phyloP scores from a whole-genome alignment of 2,113 vertebrate genomes.

The Todiramphus chloris region DNA sequence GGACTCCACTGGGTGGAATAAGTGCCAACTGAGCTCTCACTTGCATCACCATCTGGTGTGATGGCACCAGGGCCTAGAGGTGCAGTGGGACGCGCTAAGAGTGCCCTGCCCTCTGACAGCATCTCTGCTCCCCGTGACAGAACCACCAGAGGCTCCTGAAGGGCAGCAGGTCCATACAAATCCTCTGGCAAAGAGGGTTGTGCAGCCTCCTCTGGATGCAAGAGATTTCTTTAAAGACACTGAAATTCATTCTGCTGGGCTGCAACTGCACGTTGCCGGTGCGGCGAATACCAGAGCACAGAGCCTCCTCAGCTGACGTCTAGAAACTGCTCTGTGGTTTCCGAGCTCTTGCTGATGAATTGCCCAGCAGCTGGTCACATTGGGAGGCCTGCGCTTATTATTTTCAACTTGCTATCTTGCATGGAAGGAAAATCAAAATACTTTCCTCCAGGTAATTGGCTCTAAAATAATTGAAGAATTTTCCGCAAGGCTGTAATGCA shows the following conservation, averaged over 20 bases:
- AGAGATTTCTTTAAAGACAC: neutral
- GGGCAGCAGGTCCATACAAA: neutral
- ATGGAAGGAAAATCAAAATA: conserved; percentile 48
- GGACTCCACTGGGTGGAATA: neutral
- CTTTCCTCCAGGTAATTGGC: conserved; percentile 46
- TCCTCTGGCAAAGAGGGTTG: neutral
- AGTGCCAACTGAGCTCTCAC: neutral
- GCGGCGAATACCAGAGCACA: neutral
- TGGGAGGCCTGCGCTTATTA: neutral
- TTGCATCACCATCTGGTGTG: neutral
- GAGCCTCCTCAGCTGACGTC: neutral
- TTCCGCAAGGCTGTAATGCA: conserved; percentile 32
- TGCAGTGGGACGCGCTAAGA: neutral
- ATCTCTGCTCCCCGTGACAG: neutral
- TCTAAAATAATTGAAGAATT: conserved; percentile 46
- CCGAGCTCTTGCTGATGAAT: conserved; percentile 16
- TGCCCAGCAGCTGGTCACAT: conserved; percentile 1
- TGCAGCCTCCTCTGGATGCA: neutral
- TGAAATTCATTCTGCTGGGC: neutral
- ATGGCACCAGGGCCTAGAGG: neutral
- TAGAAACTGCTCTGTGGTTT: neutral
- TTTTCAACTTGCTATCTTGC: conserved; percentile 10
- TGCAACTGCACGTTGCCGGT: neutral
- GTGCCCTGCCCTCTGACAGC: neutral
- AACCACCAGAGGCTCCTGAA: neutral